phyloP scores from a whole-genome alignment of 2,797 vertebrate genomes.

The Sparus aurata region DNA sequence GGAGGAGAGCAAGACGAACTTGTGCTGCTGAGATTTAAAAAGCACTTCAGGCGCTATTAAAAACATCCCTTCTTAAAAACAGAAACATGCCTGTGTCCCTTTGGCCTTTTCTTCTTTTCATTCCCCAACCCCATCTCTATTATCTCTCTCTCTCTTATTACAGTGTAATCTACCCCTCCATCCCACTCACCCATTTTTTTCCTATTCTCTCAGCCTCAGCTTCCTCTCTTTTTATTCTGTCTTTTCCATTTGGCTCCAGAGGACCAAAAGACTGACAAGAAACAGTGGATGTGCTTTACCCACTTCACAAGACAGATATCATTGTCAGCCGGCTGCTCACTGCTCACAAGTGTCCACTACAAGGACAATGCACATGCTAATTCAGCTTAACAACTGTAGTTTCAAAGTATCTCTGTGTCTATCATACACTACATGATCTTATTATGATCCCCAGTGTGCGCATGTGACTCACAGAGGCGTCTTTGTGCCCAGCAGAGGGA shows the following conservation, averaged over 20 bases:
- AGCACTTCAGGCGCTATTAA: not conserved
- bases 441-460: conserved; percentile 36
- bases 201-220: conserved; percentile 12
- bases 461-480: conserved; percentile 20
- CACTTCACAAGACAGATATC: conserved; percentile 56
- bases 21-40: not conserved
- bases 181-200: conserved; percentile 14
- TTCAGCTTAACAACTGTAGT: conserved; percentile 27
- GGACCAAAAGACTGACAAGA: conserved; percentile 46
- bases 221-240: conserved; percentile 38
- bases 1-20: not conserved
- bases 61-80: conserved; percentile 30
- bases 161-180: conserved; percentile 30
- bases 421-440: conserved; percentile 25
- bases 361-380: conserved; percentile 49
- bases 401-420: conserved; percentile 36
- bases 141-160: conserved; percentile 32
- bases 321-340: conserved; percentile 29
- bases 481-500: conserved; percentile 40
- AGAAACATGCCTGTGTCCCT: conserved; percentile 11
- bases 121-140: conserved; percentile 20
- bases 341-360: conserved; percentile 47
- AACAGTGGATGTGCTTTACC: conserved; percentile 25
- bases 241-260: conserved; percentile 25
- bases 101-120: conserved; percentile 22